Evolutionary conservation across 2,113 vertebrate genomes (phyloP), one percentile per base, ranked within the genome.

Genomic region (Apeltes quadracus): DNA sequence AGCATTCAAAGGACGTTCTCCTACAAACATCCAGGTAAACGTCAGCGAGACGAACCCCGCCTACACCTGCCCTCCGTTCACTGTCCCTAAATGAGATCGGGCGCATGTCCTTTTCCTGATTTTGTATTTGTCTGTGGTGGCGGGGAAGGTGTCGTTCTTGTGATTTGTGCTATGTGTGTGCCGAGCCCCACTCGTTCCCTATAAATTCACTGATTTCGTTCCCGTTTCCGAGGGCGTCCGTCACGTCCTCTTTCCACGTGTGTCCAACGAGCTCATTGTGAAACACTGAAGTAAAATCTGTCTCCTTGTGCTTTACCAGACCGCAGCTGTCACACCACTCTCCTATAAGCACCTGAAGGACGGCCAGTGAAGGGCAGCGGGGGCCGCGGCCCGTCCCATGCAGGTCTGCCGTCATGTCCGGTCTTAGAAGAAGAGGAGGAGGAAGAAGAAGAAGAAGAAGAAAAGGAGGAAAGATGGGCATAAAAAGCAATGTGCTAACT

Each of bases 281-380:
- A 39, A 57, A 64, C 10, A 51, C 2, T 7, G 2, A 62, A 69
- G 23, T 73, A 23, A 75, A 44, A 34, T 51, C 16, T 43, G 2
- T 84, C 0, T 41, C 10, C 62, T 65, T 75, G 48, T 69, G 43
- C 32, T 51, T 59, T 67, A 88, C 12, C 81, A 94, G 94, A 81
- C 82, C 2, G 62, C 89, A 25, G 66, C 84, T 9, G 87, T 94
- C 73, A 90, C 87, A 61, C 85, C 89, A 39, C 78, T 94, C 14
- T 94, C 94, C 81, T 93, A 93, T 72, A 94, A 91, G 82, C 84
- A 92, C 75, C 85, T 94, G 76, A 91, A 69, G 55, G 93, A 88
- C 56, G 75, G 22, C 2, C 69, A 87, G 61, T 89, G 75, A 92
- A 72, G 58, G 59, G 63, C 75, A 58, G 72, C 36, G 25, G 32